phyloP scores from a whole-genome alignment of 2,888 invertebrate species.

The Pristionchus entomophagus region DNA sequence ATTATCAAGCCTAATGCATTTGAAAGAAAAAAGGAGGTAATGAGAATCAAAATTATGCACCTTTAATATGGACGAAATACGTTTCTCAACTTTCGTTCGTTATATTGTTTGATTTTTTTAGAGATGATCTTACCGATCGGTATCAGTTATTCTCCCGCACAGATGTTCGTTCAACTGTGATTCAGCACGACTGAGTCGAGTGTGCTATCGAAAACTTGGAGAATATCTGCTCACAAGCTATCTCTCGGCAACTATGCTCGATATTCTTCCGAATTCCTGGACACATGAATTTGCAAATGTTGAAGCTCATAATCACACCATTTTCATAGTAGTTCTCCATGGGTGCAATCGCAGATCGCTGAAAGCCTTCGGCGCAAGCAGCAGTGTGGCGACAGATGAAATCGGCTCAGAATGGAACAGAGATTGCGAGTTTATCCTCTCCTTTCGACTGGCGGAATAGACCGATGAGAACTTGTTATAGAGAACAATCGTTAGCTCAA shows the following conservation, averaged over 20 bases:
- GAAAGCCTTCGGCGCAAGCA: not conserved
- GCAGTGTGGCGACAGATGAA: not conserved
- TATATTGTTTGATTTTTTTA: too few species aligned
- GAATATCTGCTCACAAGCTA: not conserved
- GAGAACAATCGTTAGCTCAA: not conserved
- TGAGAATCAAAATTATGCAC: too few species aligned
- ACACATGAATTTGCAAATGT: not conserved
- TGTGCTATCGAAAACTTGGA: not conserved
- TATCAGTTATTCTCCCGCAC: not conserved
- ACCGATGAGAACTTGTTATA: not conserved
- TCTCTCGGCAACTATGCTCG: not conserved
- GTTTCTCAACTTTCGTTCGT: too few species aligned
- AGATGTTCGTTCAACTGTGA: not conserved
- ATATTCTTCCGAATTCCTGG: not conserved
- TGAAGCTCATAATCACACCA: not conserved
- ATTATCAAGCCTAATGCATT: too few species aligned
- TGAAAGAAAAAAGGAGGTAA: too few species aligned
- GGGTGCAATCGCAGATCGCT: not conserved
- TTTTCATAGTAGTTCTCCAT: not conserved
- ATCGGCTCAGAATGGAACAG: not conserved
- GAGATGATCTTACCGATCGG: not conserved
- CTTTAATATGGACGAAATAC: too few species aligned
- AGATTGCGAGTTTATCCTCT: not conserved
- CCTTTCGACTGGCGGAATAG: not conserved
- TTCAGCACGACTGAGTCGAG: not conserved